Conservation (phyloP, 2,888 invertebrate genomes). For the Mythimna lalbum region DNA sequence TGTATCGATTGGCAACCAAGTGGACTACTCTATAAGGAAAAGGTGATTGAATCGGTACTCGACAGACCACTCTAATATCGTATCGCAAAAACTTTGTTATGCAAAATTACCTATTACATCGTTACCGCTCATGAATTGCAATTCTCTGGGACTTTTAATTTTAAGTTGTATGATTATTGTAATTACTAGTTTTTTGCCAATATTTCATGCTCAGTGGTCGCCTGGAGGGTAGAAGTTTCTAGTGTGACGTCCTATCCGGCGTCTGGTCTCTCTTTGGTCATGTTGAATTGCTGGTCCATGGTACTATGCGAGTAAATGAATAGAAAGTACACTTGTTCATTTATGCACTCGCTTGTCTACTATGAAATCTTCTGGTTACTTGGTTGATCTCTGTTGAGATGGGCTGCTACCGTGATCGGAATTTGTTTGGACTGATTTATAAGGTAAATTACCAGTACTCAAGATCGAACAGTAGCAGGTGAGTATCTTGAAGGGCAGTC, state of each 20-base stretch:
- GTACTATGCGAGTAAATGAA: too few relatives aligned
- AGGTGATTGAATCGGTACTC: constrained; percentile 40
- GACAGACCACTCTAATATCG: constrained; percentile 42
- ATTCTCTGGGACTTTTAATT: constrained; percentile 33
- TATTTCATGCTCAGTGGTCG: background rate
- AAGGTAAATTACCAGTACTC: background rate
- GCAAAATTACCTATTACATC: constrained; percentile 58
- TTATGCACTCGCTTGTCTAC: too few relatives aligned
- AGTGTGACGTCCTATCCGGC: too few relatives aligned
- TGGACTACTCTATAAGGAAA: constrained; percentile 51
- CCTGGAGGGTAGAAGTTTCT: too few relatives aligned
- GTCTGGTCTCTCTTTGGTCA: too few relatives aligned
- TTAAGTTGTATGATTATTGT: constrained; percentile 17
- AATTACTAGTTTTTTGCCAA: constrained; percentile 25
- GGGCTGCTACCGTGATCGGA: too few relatives aligned
- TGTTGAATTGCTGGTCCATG: too few relatives aligned
- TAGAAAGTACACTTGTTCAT: too few relatives aligned
- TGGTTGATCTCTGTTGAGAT: too few relatives aligned
- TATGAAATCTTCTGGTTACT: too few relatives aligned
- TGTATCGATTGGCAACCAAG: constrained; percentile 55
- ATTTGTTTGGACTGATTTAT: too few relatives aligned
- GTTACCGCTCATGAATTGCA: constrained; percentile 59
- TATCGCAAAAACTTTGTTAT: constrained; percentile 57
- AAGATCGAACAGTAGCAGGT: background rate
- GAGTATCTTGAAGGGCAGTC: background rate